phyloP scores from a whole-genome alignment of 2,888 invertebrate species.

The Lysandra bellargus region DNA sequence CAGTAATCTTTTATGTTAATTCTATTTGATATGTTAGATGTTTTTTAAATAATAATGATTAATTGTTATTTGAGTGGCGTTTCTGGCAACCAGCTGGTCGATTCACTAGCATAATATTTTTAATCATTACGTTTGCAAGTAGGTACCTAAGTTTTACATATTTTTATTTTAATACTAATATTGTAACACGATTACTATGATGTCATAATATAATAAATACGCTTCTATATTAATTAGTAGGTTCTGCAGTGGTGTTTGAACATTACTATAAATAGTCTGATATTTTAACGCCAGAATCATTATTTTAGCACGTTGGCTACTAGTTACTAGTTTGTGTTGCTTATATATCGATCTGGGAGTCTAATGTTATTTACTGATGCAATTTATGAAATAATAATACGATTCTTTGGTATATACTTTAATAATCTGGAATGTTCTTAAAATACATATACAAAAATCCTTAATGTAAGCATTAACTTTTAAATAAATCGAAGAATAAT shows the following conservation, averaged over 20 bases:
- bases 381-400: slow-evolving; percentile 44
- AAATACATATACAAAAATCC: slow-evolving; percentile 60
- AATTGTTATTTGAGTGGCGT: background rate
- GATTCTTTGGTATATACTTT: slow-evolving; percentile 62
- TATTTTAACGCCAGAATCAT: no score
- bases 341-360: background rate
- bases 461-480: slow-evolving; percentile 50
- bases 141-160: no score
- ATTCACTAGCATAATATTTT: no score
- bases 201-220: no score
- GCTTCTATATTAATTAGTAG: no score
- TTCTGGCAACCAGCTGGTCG: background rate
- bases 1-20: background rate
- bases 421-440: slow-evolving; percentile 69
- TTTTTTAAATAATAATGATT: background rate
- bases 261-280: no score
- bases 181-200: no score
- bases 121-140: no score
- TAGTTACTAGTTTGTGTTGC: no score
- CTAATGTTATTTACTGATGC: background rate
- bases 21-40: background rate
- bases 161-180: no score
- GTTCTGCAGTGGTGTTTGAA: no score
- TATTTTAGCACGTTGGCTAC: no score
- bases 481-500: slow-evolving; percentile 46